These are phyloP conservation scores for Orchesella flavescens DNA, from an alignment of 2,888 invertebrate species.

Conservation along the genomic window DNA sequence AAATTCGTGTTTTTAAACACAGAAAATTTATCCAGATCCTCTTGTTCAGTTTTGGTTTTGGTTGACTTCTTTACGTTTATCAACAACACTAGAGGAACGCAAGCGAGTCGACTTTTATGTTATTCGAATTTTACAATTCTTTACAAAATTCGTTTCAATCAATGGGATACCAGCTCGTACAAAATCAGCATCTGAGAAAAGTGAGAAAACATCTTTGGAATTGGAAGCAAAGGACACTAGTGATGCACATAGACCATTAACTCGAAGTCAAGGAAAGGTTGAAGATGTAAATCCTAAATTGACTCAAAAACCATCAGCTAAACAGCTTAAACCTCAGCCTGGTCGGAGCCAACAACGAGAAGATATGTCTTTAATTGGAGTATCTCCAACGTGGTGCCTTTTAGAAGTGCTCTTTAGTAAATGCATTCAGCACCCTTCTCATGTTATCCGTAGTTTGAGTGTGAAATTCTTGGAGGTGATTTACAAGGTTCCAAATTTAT, in stretches of 20 bases:
- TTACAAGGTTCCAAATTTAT: constrained; percentile 44
- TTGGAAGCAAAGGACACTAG: not conserved
- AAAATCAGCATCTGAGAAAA: not conserved
- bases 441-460: constrained; percentile 55
- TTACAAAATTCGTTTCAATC: constrained; percentile 15
- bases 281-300: not conserved
- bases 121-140: constrained; percentile 52
- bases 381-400: constrained; percentile 58
- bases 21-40: constrained; percentile 39
- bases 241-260: constrained; percentile 29
- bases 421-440: constrained; percentile 64
- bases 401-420: constrained; percentile 64
- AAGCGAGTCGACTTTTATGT: constrained; percentile 30
- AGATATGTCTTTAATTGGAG: not conserved
- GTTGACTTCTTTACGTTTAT: constrained; percentile 15
- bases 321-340: not conserved
- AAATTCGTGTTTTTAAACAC: constrained; percentile 7
- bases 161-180: constrained; percentile 42
- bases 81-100: not conserved
- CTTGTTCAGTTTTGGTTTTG: constrained; percentile 49
- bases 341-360: no score
- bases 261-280: constrained; percentile 52
- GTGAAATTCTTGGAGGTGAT: constrained; percentile 61
- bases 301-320: not conserved
- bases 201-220: not conserved